Evolutionary conservation across 2,797 vertebrate species (phyloP).

Genomic region (Lates japonicus): DNA sequence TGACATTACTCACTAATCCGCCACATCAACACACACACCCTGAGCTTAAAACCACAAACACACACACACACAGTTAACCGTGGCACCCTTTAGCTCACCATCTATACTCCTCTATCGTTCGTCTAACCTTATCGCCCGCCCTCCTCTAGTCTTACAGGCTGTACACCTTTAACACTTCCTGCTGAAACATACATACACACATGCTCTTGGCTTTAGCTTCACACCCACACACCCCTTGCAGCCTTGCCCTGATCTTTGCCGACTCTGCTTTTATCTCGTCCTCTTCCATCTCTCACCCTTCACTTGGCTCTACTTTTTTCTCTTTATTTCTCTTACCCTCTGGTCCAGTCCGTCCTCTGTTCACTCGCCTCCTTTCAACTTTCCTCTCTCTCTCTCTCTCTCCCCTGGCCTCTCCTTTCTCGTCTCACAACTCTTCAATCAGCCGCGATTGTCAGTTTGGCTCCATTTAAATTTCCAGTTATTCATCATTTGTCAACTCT

Average conservation of each 20-base stretch:
- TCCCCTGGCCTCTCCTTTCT: not conserved
- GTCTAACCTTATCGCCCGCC: conserved; percentile 3
- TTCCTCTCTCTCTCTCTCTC: not conserved
- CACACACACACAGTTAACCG: conserved; percentile 23
- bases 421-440: not conserved
- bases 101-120: conserved; percentile 34
- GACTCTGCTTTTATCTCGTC: conserved; percentile 48
- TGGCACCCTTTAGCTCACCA: conserved; percentile 39
- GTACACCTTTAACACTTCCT: not conserved
- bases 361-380: conserved; percentile 13
- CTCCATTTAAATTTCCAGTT: not conserved
- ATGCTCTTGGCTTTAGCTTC: conserved; percentile 34
- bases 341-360: conserved; percentile 43
- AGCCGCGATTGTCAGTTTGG: not conserved
- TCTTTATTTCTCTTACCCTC: conserved; percentile 24
- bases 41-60: conserved; percentile 18
- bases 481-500: conserved; percentile 16
- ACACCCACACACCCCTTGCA: conserved; percentile 12
- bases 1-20: conserved; percentile 51
- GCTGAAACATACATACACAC: too few relatives aligned
- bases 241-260: conserved; percentile 33
- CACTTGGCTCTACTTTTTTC: conserved; percentile 27
- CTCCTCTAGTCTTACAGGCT: conserved; percentile 17
- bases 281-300: conserved; percentile 48
- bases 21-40: conserved; percentile 38